Evolutionary conservation across 92 coral and sea anemone genomes (phyloP).

Genomic region (Epizoanthus illoricatus): DNA sequence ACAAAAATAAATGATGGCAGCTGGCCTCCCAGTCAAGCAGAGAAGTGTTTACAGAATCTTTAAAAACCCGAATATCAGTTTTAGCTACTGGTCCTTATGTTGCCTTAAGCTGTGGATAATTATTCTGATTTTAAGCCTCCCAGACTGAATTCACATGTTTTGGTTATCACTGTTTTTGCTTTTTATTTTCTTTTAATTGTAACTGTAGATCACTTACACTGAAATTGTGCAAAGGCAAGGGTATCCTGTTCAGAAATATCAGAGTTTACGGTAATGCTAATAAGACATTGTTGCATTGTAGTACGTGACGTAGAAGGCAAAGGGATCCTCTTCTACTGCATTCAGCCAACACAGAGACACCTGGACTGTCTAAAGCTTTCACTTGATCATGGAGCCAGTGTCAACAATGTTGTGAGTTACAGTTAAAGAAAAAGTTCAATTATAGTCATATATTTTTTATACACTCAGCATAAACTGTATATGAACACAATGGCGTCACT

Average conservation of each 20-base stretch:
- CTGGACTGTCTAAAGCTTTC: conserved; percentile 79
- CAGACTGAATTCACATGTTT: too few relatives aligned
- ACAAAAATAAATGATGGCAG: too few relatives aligned
- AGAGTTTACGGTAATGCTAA: background rate
- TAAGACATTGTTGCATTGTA: conserved; percentile 26
- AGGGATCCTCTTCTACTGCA: conserved; percentile 89
- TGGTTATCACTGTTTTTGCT: too few relatives aligned
- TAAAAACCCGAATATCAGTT: too few relatives aligned
- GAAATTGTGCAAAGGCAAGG: conserved; percentile 62
- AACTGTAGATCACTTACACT: too few relatives aligned
- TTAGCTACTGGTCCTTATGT: too few relatives aligned
- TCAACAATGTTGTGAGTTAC: conserved; percentile 80
- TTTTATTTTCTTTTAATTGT: too few relatives aligned
- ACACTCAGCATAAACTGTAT: background rate
- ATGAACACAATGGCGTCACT: too few relatives aligned
- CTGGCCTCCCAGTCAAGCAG: too few relatives aligned
- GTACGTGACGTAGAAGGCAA: conserved; percentile 86
- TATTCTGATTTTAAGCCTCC: too few relatives aligned
- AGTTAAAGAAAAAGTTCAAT: background rate
- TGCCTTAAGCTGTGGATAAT: too few relatives aligned
- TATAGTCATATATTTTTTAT: background rate
- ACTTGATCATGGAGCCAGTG: conserved; percentile 87
- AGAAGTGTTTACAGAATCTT: too few relatives aligned
- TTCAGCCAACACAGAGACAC: conserved; percentile 92
- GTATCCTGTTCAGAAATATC: conserved; percentile 69